Evolutionary conservation across 2,113 vertebrate species (phyloP).

Genomic region (Aramus guarauna): DNA sequence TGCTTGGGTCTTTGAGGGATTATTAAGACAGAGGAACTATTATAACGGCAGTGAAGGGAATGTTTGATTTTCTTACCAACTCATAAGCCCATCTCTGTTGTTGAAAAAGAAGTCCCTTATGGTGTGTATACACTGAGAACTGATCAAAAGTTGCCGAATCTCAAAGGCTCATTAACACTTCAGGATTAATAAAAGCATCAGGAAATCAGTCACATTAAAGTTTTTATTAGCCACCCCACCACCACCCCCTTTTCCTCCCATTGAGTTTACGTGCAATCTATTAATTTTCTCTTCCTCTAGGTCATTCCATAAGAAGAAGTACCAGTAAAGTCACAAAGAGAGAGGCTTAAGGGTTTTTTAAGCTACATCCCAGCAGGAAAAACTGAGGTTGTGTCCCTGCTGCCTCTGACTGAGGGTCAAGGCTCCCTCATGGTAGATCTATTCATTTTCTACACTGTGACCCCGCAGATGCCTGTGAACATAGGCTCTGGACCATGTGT

Average conservation of each 20-base stretch:
- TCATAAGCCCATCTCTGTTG: neutral
- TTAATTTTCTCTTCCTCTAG: neutral
- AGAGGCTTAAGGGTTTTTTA: neutral
- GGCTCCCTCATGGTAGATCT: neutral
- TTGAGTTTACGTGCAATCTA: neutral
- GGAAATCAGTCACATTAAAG: neutral
- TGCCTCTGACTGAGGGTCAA: neutral
- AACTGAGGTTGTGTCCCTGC: neutral
- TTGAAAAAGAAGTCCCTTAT: neutral
- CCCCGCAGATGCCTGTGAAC: neutral
- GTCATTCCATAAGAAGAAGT: neutral
- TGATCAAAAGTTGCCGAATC: neutral
- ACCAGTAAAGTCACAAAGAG: neutral
- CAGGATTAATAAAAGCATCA: neutral
- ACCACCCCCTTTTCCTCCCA: neutral
- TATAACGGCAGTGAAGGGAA: neutral
- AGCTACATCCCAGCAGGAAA: neutral
- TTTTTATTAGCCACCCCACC: neutral
- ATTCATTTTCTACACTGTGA: neutral
- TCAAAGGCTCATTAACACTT: neutral
- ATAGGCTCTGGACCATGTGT: fast-evolving
- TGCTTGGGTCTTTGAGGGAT: neutral
- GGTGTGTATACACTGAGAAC: neutral
- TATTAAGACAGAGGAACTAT: conserved; percentile 6
- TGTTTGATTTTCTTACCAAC: neutral